These are phyloP conservation scores for Ceyx melanurus DNA, from an alignment of 2,113 vertebrate species.

Conservation along the genomic window DNA sequence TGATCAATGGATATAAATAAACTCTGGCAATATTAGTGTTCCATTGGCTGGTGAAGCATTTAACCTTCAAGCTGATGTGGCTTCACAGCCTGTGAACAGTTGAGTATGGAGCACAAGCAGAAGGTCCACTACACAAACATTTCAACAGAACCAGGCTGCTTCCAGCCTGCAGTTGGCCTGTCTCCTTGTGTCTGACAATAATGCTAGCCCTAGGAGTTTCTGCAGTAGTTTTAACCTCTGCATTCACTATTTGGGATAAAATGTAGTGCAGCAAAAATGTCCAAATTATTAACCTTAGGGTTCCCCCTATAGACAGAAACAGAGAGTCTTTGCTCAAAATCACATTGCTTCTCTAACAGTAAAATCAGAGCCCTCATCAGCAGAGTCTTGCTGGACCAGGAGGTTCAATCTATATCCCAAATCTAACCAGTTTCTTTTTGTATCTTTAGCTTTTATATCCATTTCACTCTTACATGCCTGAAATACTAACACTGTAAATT, in stretches of 20 bases:
- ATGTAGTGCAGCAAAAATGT: not conserved
- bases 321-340: not conserved
- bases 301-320: not conserved
- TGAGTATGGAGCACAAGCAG: not conserved
- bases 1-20: not conserved
- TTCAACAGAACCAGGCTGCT: not conserved
- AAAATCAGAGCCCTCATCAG: not conserved
- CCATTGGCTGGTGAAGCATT: not conserved
- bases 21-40: not conserved
- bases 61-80: not conserved
- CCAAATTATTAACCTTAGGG: not conserved
- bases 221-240: not conserved
- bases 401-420: not conserved
- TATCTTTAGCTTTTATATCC: not conserved
- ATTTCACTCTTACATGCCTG: not conserved
- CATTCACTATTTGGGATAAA: not conserved
- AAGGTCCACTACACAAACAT: not conserved
- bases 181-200: not conserved
- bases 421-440: not conserved
- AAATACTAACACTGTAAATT: not conserved
- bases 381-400: not conserved
- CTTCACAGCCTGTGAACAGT: rapidly evolving
- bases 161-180: not conserved
- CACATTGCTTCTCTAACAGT: not conserved
- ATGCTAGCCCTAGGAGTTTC: not conserved